Evolutionary conservation across 2,113 vertebrate genomes (phyloP).

Genomic region (Struthio camelus): DNA sequence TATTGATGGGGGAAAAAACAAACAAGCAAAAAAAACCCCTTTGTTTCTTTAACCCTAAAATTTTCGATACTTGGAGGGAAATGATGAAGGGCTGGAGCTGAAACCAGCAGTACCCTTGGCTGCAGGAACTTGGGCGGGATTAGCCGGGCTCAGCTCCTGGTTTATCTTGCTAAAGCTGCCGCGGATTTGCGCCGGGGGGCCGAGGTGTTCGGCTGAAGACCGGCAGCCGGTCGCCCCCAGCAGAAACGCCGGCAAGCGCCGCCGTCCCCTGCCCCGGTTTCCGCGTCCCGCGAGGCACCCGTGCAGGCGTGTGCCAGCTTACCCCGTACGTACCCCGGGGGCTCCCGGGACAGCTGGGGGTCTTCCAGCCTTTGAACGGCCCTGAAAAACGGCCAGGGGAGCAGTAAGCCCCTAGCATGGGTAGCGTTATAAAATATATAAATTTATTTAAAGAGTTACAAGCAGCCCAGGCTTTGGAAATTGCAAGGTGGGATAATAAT

Average conservation of each 20-base stretch:
- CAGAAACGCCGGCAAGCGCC: fast-evolving
- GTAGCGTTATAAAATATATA: fast-evolving
- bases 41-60: slow-evolving; percentile 73
- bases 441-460: not conserved
- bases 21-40: slow-evolving; percentile 44
- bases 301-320: not conserved
- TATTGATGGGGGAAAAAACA: slow-evolving; percentile 77
- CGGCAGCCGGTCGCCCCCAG: too few species aligned
- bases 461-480: not conserved
- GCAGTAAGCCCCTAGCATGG: fast-evolving
- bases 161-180: not conserved
- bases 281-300: too few species aligned
- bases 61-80: not conserved
- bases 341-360: fast-evolving
- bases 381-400: fast-evolving
- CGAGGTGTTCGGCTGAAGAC: too few species aligned
- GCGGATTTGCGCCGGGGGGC: not conserved
- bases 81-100: not conserved
- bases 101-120: not conserved
- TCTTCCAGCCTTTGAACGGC: not conserved
- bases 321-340: not conserved
- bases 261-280: too few species aligned
- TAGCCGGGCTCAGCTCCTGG: not conserved
- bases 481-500: slow-evolving; percentile 24
- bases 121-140: fast-evolving